Evolutionary conservation across 2,888 invertebrate genomes (phyloP).

Genomic region (Scaptomyza polygonia): DNA sequence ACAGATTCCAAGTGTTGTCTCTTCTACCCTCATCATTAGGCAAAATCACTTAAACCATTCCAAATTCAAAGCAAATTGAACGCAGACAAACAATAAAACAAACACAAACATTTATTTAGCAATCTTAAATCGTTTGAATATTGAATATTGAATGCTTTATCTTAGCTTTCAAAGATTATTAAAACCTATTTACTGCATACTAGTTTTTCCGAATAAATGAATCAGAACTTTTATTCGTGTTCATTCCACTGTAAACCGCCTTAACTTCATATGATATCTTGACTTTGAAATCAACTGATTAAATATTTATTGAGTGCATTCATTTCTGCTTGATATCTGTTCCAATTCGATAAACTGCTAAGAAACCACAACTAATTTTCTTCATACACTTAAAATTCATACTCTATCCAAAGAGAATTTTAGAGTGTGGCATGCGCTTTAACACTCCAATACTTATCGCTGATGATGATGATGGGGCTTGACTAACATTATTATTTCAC

Average conservation of each 20-base stretch:
- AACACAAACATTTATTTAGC: slow-evolving; percentile 8
- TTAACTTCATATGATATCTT: too few relatives aligned
- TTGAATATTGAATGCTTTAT: slow-evolving; percentile 7
- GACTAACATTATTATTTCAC: slow-evolving; percentile 38
- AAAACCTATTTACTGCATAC: too few relatives aligned
- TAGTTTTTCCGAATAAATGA: too few relatives aligned
- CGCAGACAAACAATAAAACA: neutral
- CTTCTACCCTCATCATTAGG: slow-evolving; percentile 12
- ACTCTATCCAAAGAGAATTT: slow-evolving; percentile 1
- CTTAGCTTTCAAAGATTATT: slow-evolving; percentile 12
- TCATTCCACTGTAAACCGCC: too few relatives aligned
- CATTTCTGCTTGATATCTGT: neutral
- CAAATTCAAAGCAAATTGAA: slow-evolving; percentile 11
- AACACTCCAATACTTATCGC: slow-evolving; percentile 28
- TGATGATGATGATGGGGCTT: slow-evolving; percentile 20
- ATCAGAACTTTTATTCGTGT: too few relatives aligned
- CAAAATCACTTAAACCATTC: slow-evolving; percentile 29
- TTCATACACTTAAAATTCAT: neutral
- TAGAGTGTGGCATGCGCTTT: slow-evolving; percentile 15
- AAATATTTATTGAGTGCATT: neutral
- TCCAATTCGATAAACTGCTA: neutral
- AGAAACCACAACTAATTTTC: neutral
- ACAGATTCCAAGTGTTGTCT: slow-evolving; percentile 8
- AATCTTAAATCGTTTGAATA: slow-evolving; percentile 21
- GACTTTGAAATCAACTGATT: too few relatives aligned